Evolutionary conservation across 2,888 invertebrate species (phyloP).

Genomic region (Sericinus montela): DNA sequence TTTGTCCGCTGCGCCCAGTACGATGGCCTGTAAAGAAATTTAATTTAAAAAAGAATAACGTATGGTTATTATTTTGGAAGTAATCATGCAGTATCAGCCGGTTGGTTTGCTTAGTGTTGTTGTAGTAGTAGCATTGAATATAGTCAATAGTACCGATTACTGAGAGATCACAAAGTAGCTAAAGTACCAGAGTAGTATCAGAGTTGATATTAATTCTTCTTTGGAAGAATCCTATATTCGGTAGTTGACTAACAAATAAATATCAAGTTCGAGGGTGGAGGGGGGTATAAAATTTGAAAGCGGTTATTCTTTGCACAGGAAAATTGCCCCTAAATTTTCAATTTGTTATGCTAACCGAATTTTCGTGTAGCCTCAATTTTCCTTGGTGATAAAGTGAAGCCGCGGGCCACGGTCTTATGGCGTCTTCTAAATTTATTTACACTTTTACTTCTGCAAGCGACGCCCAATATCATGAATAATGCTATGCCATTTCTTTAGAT

Average conservation of each 20-base stretch:
- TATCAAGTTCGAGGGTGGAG: not conserved
- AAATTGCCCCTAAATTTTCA: constrained; percentile 71
- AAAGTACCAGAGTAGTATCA: no score
- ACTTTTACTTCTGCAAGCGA: not conserved
- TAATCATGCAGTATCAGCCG: no score
- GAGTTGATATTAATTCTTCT: no score
- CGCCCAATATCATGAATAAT: not conserved
- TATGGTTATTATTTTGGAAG: no score
- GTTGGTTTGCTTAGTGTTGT: no score
- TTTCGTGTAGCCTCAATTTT: constrained; percentile 56
- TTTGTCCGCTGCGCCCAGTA: constrained; percentile 62
- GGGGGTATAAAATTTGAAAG: not conserved
- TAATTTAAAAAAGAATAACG: no score
- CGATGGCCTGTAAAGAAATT: constrained; percentile 45
- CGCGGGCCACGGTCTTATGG: not conserved
- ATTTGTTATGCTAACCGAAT: constrained; percentile 68
- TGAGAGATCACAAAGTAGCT: no score
- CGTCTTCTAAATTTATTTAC: not conserved
- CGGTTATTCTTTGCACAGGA: constrained; percentile 38
- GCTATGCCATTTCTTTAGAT: no score
- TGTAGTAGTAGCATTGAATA: no score
- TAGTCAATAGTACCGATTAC: no score
- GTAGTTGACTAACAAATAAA: no score
- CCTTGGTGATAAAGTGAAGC: constrained; percentile 38
- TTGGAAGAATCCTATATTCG: no score